A percentile compares a stretch with the other conserved stretches of the same genome.
Conservation (phyloP, 2,113 vertebrate species). For the Pseudolaguvia tuberculata region DNA sequence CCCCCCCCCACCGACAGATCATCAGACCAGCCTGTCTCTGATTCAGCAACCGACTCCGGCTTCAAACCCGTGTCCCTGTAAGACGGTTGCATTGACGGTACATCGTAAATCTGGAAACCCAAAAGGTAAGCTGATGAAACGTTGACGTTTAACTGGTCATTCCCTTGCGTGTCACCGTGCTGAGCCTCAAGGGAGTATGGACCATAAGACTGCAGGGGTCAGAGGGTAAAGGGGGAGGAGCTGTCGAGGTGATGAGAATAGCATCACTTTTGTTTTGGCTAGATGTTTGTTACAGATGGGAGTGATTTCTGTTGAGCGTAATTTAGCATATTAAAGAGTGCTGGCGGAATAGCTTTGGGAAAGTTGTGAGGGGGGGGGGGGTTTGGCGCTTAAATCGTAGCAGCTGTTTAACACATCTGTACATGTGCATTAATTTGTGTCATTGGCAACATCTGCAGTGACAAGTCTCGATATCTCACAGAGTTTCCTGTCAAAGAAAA, state of each 20-base stretch:
- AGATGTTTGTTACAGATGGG: constrained; percentile 33
- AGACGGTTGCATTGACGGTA: constrained; percentile 57
- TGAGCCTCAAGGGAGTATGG: constrained; percentile 42
- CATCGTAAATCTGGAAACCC: constrained; percentile 50
- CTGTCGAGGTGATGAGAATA: constrained; percentile 45
- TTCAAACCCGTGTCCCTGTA: constrained; percentile 39
- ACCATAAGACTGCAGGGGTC: constrained; percentile 51
- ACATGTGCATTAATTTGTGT: constrained; percentile 3
- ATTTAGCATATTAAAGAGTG: constrained; percentile 30
- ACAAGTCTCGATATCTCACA: not conserved
- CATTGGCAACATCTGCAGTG: constrained; percentile 3
- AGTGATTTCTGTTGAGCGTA: constrained; percentile 36
- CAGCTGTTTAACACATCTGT: constrained; percentile 42
- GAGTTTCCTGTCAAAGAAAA: constrained; percentile 3
- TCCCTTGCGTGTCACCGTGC: constrained; percentile 24
- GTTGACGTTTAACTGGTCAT: constrained; percentile 33
- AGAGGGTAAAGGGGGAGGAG: constrained; percentile 45
- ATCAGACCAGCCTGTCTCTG: constrained; percentile 69
- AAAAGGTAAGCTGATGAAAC: constrained; percentile 41
- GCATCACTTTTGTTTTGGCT: constrained; percentile 48
- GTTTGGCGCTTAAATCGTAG: not conserved
- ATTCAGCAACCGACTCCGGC: constrained; percentile 74
- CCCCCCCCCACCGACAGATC: constrained; percentile 59
- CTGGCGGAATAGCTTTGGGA: constrained; percentile 6
- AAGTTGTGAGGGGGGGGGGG: not conserved